Base-by-base conservation (phyloP, 30 jellyfish, hydroid and myxozoan species). In the Catostylus mosaicus region DNA sequence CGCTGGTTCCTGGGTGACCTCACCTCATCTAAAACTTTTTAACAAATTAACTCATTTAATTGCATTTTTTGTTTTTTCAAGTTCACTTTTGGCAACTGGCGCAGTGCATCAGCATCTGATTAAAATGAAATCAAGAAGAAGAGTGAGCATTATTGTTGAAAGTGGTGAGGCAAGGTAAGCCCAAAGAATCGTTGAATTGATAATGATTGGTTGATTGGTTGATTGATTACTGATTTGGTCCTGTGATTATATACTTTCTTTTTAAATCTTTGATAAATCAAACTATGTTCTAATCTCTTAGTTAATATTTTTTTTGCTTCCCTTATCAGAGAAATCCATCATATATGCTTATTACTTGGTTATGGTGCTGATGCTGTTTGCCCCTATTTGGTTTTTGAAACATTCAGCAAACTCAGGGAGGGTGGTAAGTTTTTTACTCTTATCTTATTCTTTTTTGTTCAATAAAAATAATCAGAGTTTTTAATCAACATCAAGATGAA, bases 301-400 rank as follows among this genome's bases (percentile, higher is more conserved):
- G n/a, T n/a, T n/a, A n/a, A n/a, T n/a, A n/a, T 43, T 16, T 6
- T 43, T 43, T 52, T 52, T 52, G 67, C 67, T 52, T 43, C 16
- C 56, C 16, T 84, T 72, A 30, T 0, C 75, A 86, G 96, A 34
- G 96, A 86, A 61, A 86, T 86, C 32, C 96, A 86, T 54, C 96
- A 86, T 48, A 46, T 86, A 9, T 76, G 96, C 35, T 33, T 73
- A 6, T 51, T 86, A 9, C 90, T 86, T 45, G 96, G 96, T 0
- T 86, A 57, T 54, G 96, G 96, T 0, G 96, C 96, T 3, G 96
- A 86, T 77, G 96, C 96, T 18, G 52, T 86, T 27, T 76, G 88
- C 45, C 96, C 96, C 14, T 86, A 86, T 40, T 27, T 86, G 82
- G 96, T 86, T 6, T 86, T 86, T 68, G 96, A 86, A 71, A 86